phyloP scores from a whole-genome alignment of 2,113 vertebrate species.

The Arizona elegans region DNA sequence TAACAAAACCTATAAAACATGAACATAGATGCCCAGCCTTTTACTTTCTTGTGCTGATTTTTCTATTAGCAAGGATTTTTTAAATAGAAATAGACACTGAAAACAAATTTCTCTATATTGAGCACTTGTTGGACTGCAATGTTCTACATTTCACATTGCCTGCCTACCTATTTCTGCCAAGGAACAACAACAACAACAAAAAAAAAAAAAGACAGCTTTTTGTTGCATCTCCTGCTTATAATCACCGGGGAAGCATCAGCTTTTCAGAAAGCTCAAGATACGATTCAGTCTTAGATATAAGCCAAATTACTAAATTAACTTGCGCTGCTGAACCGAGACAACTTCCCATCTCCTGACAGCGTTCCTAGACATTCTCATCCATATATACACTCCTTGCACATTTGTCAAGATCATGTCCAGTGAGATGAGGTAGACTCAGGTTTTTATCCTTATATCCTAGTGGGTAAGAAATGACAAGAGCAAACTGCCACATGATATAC shows the following conservation, averaged over 20 bases:
- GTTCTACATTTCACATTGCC: background rate
- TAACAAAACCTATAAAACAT: background rate
- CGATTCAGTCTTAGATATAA: background rate
- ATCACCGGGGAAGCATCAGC: background rate
- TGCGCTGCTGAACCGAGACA: background rate
- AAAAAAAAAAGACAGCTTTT: background rate
- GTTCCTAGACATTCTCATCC: background rate
- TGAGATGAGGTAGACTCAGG: background rate
- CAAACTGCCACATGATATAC: background rate
- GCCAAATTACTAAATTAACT: background rate
- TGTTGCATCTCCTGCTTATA: background rate
- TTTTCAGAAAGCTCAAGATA: background rate
- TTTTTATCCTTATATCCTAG: background rate
- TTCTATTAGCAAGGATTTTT: background rate
- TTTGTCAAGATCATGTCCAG: background rate
- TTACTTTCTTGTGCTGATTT: background rate
- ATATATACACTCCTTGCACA: background rate
- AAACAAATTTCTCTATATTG: background rate
- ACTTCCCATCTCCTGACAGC: background rate
- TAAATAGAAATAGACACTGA: background rate
- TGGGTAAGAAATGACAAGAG: background rate
- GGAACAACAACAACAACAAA: background rate
- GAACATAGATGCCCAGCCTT: background rate
- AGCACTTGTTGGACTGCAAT: background rate
- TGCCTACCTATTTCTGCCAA: background rate